Evolutionary conservation across 2,888 invertebrate genomes (phyloP).

Genomic region (Dichetophora obliterata): DNA sequence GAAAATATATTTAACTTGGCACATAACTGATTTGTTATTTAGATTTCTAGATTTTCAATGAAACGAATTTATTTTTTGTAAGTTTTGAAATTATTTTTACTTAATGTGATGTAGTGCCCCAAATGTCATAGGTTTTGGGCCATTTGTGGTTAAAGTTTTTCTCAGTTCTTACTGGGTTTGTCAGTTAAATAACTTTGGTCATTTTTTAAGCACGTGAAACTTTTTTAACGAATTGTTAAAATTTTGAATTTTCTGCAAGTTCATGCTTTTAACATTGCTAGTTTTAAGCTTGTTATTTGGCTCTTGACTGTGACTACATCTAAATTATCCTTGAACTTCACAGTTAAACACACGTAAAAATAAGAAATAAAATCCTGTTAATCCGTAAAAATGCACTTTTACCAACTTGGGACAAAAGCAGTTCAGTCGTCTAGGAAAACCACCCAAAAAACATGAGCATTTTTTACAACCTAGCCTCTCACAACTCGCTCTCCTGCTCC

Average conservation of each 20-base stretch:
- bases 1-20: too few species aligned
- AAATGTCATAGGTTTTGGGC: too few species aligned
- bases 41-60: too few species aligned
- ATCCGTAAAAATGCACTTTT: conserved; percentile 45
- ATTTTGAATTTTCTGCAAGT: too few species aligned
- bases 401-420: conserved; percentile 12
- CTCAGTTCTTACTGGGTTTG: background rate
- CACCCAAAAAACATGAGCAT: background rate
- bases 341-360: conserved; percentile 14
- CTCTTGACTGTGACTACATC: background rate
- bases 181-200: background rate
- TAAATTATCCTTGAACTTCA: conserved; percentile 44
- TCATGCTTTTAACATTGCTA: too few species aligned
- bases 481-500: background rate
- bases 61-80: too few species aligned
- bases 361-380: conserved; percentile 26
- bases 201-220: background rate
- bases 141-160: too few species aligned
- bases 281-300: background rate
- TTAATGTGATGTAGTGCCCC: too few species aligned
- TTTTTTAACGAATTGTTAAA: too few species aligned
- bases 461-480: conserved; percentile 31
- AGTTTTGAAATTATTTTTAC: too few species aligned
- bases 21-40: too few species aligned
- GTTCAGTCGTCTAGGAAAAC: conserved; percentile 1